Evolutionary conservation across 2,113 vertebrate species (phyloP).

Genomic region (Labeo catla): DNA sequence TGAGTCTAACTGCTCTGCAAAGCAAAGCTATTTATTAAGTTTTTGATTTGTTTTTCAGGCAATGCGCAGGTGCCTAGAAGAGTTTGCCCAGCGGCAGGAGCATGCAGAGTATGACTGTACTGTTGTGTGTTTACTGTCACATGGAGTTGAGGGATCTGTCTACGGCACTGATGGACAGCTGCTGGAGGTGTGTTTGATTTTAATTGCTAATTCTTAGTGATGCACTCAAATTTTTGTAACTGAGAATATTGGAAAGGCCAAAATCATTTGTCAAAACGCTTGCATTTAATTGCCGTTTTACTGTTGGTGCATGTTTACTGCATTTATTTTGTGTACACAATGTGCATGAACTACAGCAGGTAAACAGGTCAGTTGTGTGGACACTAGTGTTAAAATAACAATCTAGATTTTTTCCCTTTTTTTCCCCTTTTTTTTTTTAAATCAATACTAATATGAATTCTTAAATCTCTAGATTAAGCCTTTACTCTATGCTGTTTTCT

Average conservation of each 20-base stretch:
- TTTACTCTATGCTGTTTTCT: no score
- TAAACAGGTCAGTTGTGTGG: no score
- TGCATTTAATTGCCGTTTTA: no score
- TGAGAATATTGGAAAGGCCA: not conserved
- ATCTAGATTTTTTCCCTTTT: no score
- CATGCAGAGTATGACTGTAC: conserved; percentile 84
- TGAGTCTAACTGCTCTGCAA: not conserved
- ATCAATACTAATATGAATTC: no score
- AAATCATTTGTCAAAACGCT: not conserved
- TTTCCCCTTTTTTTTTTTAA: no score
- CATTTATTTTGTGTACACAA: no score
- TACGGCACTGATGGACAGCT: conserved; percentile 91
- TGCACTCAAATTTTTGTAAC: not conserved
- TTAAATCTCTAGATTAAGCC: no score
- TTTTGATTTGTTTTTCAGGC: conserved; percentile 68
- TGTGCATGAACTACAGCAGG: no score
- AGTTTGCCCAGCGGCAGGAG: conserved; percentile 75
- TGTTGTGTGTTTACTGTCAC: conserved; percentile 90
- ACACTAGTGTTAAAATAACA: no score
- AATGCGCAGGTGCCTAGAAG: conserved; percentile 84
- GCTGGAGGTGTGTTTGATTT: conserved; percentile 77
- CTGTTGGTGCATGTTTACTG: no score
- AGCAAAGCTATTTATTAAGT: not conserved
- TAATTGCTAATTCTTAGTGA: not conserved
- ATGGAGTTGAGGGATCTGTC: conserved; percentile 90